Evolutionary conservation across 2,113 vertebrate genomes (phyloP), one percentile per base, ranked within the genome.

Genomic region (Corythoichthys intestinalis): DNA sequence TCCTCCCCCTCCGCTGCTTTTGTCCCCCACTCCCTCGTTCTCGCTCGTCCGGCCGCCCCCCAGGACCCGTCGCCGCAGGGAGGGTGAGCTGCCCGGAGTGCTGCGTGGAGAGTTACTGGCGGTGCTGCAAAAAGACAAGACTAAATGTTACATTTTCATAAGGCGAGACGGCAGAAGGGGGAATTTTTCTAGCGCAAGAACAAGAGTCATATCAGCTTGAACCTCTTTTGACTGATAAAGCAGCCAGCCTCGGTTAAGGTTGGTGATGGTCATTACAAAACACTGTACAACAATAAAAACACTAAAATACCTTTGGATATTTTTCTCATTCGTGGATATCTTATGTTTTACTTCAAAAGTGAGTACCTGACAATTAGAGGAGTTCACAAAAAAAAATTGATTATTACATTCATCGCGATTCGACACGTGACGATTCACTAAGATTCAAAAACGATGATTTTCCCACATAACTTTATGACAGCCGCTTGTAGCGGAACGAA

Each of bases 41-140:
- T 93, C 83, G 14, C 91, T 90, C 83, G 87, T 86, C 67, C 92
- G 79, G 58, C 93, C 64, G 4, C 92, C 85, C 69, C 93, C 92
- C 17, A 94, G 84, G 60, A 95, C 89, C 64, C 93, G 91, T 72
- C 94, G 93, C 3, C 94, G 93, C 78, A 95, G 82, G 8, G 93
- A 94, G 0, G 95, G 95, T 39, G 95, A 95, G 89, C 92, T 95
- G 83, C 93, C 93, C 0, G 94, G 95, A 1, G 94, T 95, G 88
- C 94, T 95, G 82, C 93, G 93, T 13, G 94, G 94, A 75, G 94
- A 95, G 83, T 94, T 94, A 83, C 93, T 95, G 81, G 94, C 93
- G 37, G 94, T 95, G 74, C 94, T 95, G 84, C 20, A 79, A 74
- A 48, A 2, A 54, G 59, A 50, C 46, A 62, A 58, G 72, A 17